Conservation (phyloP, 1,140 invertebrate genomes). For the Hycleus phaleratus region DNA sequence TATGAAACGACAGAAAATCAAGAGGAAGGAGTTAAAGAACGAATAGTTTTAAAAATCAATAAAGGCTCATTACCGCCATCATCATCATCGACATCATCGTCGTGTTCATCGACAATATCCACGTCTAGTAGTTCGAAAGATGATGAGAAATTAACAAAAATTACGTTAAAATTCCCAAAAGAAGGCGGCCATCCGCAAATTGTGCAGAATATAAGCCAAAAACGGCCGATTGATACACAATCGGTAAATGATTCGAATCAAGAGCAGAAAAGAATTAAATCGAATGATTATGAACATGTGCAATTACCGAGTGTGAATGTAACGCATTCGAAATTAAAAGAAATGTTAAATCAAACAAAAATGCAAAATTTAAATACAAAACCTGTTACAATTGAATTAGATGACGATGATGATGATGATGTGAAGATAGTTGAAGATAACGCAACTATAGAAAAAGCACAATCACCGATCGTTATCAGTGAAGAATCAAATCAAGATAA, state of each 20-base stretch:
- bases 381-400: neutral
- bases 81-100: slow-evolving; percentile 10
- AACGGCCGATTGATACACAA: slow-evolving; percentile 3
- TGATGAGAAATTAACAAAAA: slow-evolving; percentile 35
- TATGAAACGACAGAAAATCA: slow-evolving; percentile 16
- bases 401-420: slow-evolving; percentile 9
- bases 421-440: slow-evolving; percentile 20
- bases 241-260: neutral
- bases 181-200: slow-evolving; percentile 37
- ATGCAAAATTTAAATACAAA: neutral
- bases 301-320: neutral
- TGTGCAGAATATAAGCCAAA: slow-evolving; percentile 23
- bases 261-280: neutral
- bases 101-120: too few relatives aligned
- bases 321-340: slow-evolving; percentile 13
- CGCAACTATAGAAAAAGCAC: neutral
- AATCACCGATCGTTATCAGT: slow-evolving; percentile 20
- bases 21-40: slow-evolving; percentile 33
- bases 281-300: neutral
- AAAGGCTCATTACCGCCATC: slow-evolving; percentile 26
- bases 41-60: slow-evolving; percentile 40
- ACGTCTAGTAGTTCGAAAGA: slow-evolving; percentile 12
- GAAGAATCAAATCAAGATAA: slow-evolving; percentile 29
- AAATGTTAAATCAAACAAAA: slow-evolving; percentile 10
- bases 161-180: slow-evolving; percentile 39